Base-by-base conservation (phyloP, 1,140 invertebrate genomes). In the Heterodera carotae region DNA sequence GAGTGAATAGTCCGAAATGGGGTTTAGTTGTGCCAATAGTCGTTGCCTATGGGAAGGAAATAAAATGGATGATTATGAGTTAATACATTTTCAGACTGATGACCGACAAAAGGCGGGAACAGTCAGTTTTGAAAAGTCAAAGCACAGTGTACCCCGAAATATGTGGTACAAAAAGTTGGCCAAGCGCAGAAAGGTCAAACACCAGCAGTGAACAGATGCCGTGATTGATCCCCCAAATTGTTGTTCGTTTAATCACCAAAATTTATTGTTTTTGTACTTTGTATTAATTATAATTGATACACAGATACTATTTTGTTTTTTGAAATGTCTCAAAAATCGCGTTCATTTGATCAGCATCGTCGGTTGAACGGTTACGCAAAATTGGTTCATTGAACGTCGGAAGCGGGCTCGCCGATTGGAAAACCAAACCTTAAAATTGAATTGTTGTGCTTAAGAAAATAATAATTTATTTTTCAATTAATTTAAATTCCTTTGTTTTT, bases 381-480 rank as follows among this genome's bases (percentile, higher is more conserved):
- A 66, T 66, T 66, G 62, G 62, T 29, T 34, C 62, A 66, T 10
- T 18, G 62, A 29, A 27, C 62, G 62, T 66, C 84, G 81, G 56
- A 75, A 87, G 12, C 84, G 60, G 7, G 84, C 84, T n/a, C 84
- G 53, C 5, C 84, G 80, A 68, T 85, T 85, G 56, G 79, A 81
- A 77, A 85, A 85, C 84, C 84, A 85, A 5, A 87, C 85, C 83
- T 84, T 48, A 34, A 85, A 29, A 31, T 25, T 22, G n/a, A 83
- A 84, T 15, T 0, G 22, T 25, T 2, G 0, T 6, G 62, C 22
- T 53, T 53, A 18, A 2, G 31, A 27, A n/a, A 39, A 39, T 39
- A n/a, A n/a, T n/a, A n/a, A n/a, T n/a, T n/a, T n/a, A n/a, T n/a
- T n/a, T n/a, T n/a, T n/a, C n/a, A n/a, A n/a, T n/a, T n/a, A n/a